A percentile compares a stretch with the other conserved stretches of the same genome.
Evolutionary conservation across 23 tunicate species (phyloP).

Genomic region (Halocynthia aurantium): DNA sequence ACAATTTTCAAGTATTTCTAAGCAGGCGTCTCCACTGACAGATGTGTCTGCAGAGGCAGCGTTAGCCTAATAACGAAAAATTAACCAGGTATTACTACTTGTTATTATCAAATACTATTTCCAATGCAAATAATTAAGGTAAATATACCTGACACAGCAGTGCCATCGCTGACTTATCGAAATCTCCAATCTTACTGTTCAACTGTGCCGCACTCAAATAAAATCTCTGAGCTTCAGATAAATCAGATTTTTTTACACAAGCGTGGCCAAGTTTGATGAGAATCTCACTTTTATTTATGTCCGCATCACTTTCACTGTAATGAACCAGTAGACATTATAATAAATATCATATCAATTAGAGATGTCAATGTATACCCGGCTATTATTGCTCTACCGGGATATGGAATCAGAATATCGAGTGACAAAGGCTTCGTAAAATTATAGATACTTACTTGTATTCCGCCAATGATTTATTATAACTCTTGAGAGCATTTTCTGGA

Average conservation of each 20-base stretch:
- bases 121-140: background rate
- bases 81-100: background rate
- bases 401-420: background rate
- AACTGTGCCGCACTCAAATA: slow-evolving; percentile 5
- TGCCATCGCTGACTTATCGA: slow-evolving; percentile 8
- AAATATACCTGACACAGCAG: slow-evolving; percentile 2
- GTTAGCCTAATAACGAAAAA: background rate
- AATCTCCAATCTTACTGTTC: background rate
- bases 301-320: background rate
- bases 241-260: background rate
- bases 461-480: slow-evolving; percentile 22
- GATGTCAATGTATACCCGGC: too few relatives aligned
- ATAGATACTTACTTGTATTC: slow-evolving; percentile 27
- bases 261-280: slow-evolving; percentile 3
- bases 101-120: too few relatives aligned
- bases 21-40: background rate
- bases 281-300: background rate
- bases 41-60: background rate
- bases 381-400: too few relatives aligned
- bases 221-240: slow-evolving; percentile 11
- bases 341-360: too few relatives aligned
- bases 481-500: slow-evolving; percentile 33
- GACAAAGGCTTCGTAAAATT: background rate
- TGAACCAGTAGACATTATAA: too few relatives aligned
- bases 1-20: background rate